phyloP scores from a whole-genome alignment of 2,113 vertebrate species.

The Embiotoca jacksoni region DNA sequence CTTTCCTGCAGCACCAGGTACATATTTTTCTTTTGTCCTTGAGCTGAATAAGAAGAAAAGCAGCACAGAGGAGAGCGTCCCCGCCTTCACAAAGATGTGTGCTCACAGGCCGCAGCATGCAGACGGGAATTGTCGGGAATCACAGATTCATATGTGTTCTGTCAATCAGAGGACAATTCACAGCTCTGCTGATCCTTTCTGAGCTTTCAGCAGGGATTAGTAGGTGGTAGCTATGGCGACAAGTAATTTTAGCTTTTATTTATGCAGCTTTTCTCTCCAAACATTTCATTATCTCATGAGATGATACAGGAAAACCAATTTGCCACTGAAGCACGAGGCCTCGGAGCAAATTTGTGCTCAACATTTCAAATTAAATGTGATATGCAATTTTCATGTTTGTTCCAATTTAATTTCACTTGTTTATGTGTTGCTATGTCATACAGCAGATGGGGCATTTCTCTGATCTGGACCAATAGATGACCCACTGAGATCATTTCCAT shows the following conservation, averaged over 20 bases:
- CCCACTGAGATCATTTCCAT: background rate
- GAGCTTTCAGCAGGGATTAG: constrained; percentile 72
- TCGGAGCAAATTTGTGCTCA: constrained; percentile 20
- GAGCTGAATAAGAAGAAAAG: constrained; percentile 35
- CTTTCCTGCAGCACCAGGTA: constrained; percentile 24
- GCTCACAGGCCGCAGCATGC: background rate
- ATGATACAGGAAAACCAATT: constrained; percentile 59
- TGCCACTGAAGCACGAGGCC: constrained; percentile 29
- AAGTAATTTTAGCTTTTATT: constrained; percentile 73
- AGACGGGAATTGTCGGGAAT: constrained; percentile 1
- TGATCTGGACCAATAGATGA: background rate
- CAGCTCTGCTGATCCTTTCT: constrained; percentile 39
- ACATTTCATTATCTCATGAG: constrained; percentile 69
- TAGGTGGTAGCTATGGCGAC: constrained; percentile 80
- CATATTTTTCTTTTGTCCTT: constrained; percentile 47
- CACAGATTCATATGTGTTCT: constrained; percentile 46
- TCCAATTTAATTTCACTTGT: background rate
- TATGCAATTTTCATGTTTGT: constrained; percentile 8
- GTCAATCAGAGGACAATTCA: constrained; percentile 64
- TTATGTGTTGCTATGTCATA: background rate
- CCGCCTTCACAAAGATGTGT: background rate
- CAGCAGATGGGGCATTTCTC: background rate
- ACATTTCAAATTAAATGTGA: constrained; percentile 47
- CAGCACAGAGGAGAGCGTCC: background rate
- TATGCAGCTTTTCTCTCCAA: constrained; percentile 65